Evolutionary conservation across 1,140 invertebrate species (phyloP).

Genomic region (Tetraneura akinire): DNA sequence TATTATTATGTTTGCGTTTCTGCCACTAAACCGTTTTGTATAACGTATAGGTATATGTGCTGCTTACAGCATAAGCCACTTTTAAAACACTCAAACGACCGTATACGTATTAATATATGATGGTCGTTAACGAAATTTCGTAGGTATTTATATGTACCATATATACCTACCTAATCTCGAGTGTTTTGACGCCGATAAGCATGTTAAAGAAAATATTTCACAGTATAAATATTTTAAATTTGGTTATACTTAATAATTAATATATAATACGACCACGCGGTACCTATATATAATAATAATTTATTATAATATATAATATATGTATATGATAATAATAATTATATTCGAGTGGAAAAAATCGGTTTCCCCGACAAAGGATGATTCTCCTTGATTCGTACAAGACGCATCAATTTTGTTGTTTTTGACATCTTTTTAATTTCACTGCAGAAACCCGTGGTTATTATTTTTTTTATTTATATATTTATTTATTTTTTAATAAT

Average conservation of each 20-base stretch:
- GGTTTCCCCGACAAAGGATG: constrained; percentile 20
- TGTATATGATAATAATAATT: too few species aligned
- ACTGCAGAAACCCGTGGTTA: neutral
- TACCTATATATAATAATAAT: too few species aligned
- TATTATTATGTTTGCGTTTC: constrained; percentile 10
- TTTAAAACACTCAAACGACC: constrained; percentile 22
- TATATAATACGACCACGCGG: too few species aligned
- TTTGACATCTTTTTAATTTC: constrained; percentile 35
- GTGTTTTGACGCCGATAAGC: constrained; percentile 34
- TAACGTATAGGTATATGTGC: neutral
- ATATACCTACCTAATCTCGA: neutral
- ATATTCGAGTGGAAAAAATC: too few species aligned
- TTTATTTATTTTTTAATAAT: neutral
- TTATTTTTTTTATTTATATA: too few species aligned
- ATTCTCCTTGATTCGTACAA: neutral
- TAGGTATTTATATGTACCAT: neutral
- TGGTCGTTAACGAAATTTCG: constrained; percentile 1
- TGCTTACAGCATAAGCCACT: neutral
- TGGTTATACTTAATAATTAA: too few species aligned
- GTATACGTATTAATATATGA: too few species aligned
- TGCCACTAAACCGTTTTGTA: constrained; percentile 12
- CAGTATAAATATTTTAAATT: neutral
- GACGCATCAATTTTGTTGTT: constrained; percentile 25
- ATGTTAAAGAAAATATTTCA: too few species aligned
- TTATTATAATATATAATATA: neutral